Percentiles rank a stretch among this genome's conserved stretches.
These are phyloP conservation scores for Calliopsis andreniformis DNA, from an alignment of 1,140 invertebrate species.

Conservation along the genomic window DNA sequence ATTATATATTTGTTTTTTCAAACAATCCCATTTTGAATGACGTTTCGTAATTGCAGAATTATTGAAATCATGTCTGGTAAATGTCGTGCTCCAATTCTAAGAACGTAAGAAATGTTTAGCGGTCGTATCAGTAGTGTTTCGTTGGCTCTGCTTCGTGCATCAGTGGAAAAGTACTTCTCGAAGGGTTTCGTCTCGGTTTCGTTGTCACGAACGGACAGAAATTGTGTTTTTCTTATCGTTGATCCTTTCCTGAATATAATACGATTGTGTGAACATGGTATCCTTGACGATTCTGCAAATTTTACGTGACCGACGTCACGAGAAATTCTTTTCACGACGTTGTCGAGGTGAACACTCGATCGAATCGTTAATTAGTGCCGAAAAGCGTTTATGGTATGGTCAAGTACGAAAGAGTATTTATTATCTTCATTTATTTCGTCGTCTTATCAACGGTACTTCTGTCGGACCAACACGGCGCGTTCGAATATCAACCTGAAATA, in stretches of 20 bases:
- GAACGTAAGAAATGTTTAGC: too few relatives aligned
- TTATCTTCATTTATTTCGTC: not conserved
- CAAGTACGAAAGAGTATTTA: not conserved
- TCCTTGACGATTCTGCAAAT: slow-evolving; percentile 20
- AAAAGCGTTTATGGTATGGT: not conserved
- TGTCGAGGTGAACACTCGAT: not conserved
- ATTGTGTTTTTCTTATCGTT: slow-evolving; percentile 5
- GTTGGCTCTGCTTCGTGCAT: not conserved
- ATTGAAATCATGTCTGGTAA: too few relatives aligned
- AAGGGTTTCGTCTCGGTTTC: not conserved
- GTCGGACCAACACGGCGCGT: too few relatives aligned
- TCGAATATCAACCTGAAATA: too few relatives aligned
- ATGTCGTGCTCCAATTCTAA: too few relatives aligned
- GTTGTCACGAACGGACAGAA: not conserved
- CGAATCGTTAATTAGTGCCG: not conserved
- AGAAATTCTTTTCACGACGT: not conserved
- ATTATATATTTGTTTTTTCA: too few relatives aligned
- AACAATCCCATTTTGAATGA: too few relatives aligned
- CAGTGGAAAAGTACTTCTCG: not conserved
- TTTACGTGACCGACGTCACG: slow-evolving; percentile 10
- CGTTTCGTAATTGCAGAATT: too few relatives aligned
- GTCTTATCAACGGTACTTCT: too few relatives aligned
- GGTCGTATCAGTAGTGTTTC: too few relatives aligned
- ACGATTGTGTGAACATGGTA: not conserved
- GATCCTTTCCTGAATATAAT: not conserved